A percentile compares a stretch with the other conserved stretches of the same genome.
Evolutionary conservation across 2,888 invertebrate species (phyloP).

Genomic region (Drepanosiphum platanoidis): DNA sequence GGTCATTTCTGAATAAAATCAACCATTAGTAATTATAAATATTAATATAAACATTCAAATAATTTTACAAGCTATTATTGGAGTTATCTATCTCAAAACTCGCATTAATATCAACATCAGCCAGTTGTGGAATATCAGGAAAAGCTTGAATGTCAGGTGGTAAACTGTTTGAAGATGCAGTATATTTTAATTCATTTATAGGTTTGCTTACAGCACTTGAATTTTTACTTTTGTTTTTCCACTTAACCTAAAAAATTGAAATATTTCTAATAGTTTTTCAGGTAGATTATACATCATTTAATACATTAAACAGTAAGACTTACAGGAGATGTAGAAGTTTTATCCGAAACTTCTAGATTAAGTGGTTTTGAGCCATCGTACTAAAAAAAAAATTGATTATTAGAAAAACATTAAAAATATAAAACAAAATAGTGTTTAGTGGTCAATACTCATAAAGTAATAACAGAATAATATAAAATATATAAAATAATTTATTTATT

Average conservation of each 20-base stretch:
- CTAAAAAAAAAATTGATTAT: too few species aligned
- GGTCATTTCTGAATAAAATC: conserved; percentile 34
- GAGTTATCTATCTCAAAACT: conserved; percentile 52
- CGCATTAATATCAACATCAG: conserved; percentile 56
- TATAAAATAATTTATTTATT: too few species aligned
- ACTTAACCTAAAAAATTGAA: conserved; percentile 19
- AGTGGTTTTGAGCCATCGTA: too few species aligned
- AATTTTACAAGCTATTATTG: conserved; percentile 40
- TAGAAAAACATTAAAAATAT: too few species aligned
- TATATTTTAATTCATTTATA: conserved; percentile 10
- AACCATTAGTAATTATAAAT: not conserved
- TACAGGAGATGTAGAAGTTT: not conserved
- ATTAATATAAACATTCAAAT: not conserved
- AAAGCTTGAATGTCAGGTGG: conserved; percentile 42
- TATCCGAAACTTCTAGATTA: conserved; percentile 1
- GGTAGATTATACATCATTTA: not conserved
- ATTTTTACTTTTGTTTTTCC: conserved; percentile 40
- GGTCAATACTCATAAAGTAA: too few species aligned
- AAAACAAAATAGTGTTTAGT: too few species aligned
- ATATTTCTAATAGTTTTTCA: not conserved
- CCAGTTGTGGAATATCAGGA: conserved; percentile 57
- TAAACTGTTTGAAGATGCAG: not conserved
- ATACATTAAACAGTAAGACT: not conserved
- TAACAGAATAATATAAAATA: too few species aligned
- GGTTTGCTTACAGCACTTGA: conserved; percentile 6